These are phyloP conservation scores for Ophthalmolycus amberensis DNA, from an alignment of 2,113 vertebrate genomes.

Conservation along the genomic window DNA sequence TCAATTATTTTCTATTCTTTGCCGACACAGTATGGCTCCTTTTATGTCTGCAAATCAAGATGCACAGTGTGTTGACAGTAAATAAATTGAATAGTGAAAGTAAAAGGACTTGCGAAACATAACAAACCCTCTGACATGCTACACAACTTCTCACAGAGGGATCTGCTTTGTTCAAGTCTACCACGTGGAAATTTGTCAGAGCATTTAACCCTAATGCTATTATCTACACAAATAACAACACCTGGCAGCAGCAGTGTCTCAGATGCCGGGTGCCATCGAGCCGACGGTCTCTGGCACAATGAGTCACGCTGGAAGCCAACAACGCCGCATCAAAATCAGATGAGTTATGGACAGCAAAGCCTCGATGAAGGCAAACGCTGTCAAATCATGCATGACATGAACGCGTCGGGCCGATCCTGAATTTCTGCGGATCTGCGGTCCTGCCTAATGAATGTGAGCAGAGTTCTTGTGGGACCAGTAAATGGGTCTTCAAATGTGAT, in stretches of 20 bases:
- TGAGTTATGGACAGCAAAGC: constrained; percentile 61
- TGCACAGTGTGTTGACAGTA: constrained; percentile 18
- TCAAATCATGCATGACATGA: constrained; percentile 67
- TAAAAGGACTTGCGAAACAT: constrained; percentile 6
- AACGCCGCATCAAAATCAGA: constrained; percentile 53
- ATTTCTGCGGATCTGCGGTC: constrained; percentile 44
- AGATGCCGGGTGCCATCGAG: constrained; percentile 24
- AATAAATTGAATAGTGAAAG: constrained; percentile 22
- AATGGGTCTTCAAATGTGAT: constrained; percentile 72
- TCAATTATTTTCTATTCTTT: not conserved
- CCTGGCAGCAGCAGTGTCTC: constrained; percentile 42
- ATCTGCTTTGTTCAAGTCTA: constrained; percentile 29
- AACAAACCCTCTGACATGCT: constrained; percentile 18
- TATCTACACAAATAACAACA: constrained; percentile 55
- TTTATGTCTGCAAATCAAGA: constrained; percentile 34
- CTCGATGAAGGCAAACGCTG: constrained; percentile 58
- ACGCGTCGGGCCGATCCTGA: constrained; percentile 41
- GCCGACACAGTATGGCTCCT: not conserved
- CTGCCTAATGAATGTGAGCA: constrained; percentile 73
- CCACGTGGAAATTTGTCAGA: constrained; percentile 32
- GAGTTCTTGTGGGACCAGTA: constrained; percentile 69
- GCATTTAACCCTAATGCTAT: constrained; percentile 39
- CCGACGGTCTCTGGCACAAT: constrained; percentile 31
- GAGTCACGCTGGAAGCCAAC: constrained; percentile 53
- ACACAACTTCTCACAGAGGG: constrained; percentile 8